Base-by-base conservation (phyloP, 1,140 invertebrate species). In the Zaprionus lachaisei region DNA sequence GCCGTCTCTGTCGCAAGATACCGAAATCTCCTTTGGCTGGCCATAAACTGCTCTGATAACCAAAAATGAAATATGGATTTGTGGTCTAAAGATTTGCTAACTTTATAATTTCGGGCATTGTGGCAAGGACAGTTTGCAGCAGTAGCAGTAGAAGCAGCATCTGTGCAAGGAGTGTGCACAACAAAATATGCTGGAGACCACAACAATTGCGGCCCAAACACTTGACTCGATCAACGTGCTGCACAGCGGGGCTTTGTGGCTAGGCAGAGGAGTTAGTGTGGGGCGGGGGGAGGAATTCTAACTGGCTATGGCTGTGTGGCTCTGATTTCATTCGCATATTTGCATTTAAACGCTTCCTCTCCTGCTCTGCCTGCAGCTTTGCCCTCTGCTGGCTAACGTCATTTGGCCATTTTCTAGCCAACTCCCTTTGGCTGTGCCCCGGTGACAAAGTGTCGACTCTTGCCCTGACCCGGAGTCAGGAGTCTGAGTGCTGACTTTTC, bases 271-370 rank as follows among this genome's bases (percentile, higher is more conserved):
- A 34, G 31, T 11, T 11, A 11, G 15, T 12, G 12, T 12, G 38
- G 24, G 44, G 17, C 34, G 4, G 24, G 26, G 28, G 4, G 20
- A 41, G 14, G n/a, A 5, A 9, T 24, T 28, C 38, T 7, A 64
- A 62, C 62, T 71, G 68, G 68, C 61, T 64, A 60, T 14, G 37
- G 71, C 62, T 72, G 61, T 76, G 72, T 76, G 72, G 70, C 78
- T 78, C 69, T 77, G 78, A 80, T 80, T 77, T 80, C 75, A 73
- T 77, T 77, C 73, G 69, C 74, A 77, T 54, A 80, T 77, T 77
- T 77, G 75, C 73, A 79, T 79, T 79, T 79, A 79, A 79, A 60
- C 72, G 73, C 44, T 76, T 57, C 60, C 56, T 51, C 66, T 37
- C 38, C 37, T 31, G 12, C 20, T 64, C 22, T 9, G 26, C 55